Base-by-base conservation (phyloP, 2,113 vertebrate genomes). In the Psephotus haematonotus region DNA sequence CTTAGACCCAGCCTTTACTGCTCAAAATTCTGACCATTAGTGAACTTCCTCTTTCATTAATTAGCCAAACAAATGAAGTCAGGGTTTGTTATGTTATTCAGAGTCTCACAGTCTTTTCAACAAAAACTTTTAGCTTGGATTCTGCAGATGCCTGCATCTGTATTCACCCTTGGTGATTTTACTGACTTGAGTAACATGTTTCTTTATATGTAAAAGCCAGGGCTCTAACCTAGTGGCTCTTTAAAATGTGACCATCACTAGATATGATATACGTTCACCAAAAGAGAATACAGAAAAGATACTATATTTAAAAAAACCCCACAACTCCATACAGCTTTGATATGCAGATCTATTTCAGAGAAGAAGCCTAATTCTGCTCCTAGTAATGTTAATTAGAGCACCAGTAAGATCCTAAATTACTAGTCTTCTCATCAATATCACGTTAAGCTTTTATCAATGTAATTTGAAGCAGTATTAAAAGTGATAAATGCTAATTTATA, bases 391-490 rank as follows among this genome's bases (percentile, higher is more conserved):
- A 94, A 95, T 81, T 91, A 91, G 57, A 89, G 28, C 53, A 91
- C 84, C 47, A 88, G 59, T 44, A 84, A 93, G 65, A 43, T 82
- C 74, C 95, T 92, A 82, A 95, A 87, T 95, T 89, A 64, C n/a
- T 52, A 41, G 47, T 57, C 44, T 63, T 86, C 93, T 87, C 91
- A 94, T 96, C 95, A 87, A 96, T 96, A 96, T 49, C 44, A 65
- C 91, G 62, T 76, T 84, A 93, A 95, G 91, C 92, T 93, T 96
- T 92, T 96, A 96, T 88, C 92, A 94, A 96, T 96, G 92, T 60
- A 88, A 95, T 96, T 93, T 86, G 80, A 95, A 90, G 80, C 57
- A 65, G 88, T 41, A 94, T 94, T 87, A 92, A 92, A 95, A 95
- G 93, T 24, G 11, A 92, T 93, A 92, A 85, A 88, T 80, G 65